Percentiles rank a stretch among this genome's conserved stretches.
phyloP scores from a whole-genome alignment of 2,797 vertebrate species.

The Myotis pilosus region DNA sequence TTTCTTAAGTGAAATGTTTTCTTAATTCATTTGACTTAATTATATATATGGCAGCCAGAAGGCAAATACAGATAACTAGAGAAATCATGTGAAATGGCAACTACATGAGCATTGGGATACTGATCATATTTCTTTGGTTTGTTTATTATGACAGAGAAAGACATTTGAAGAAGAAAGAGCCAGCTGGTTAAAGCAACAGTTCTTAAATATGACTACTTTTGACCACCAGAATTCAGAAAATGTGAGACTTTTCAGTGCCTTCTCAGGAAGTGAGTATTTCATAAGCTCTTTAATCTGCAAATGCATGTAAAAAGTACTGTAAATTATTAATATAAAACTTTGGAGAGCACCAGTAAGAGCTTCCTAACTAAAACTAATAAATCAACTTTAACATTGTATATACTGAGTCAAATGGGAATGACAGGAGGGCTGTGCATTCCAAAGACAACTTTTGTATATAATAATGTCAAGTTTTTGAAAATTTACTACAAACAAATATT shows the following conservation, averaged over 20 bases:
- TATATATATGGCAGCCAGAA: neutral
- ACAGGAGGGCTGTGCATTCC: neutral
- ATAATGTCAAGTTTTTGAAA: neutral
- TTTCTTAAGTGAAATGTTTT: slow-evolving; percentile 43
- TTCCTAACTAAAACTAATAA: neutral
- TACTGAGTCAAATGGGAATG: neutral
- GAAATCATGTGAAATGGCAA: neutral
- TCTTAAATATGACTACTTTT: slow-evolving; percentile 85
- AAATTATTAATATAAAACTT: neutral
- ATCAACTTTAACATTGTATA: neutral
- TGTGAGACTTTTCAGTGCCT: slow-evolving; percentile 84
- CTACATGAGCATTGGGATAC: neutral
- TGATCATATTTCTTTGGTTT: slow-evolving; percentile 23
- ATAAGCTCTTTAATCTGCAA: neutral
- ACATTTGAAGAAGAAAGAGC: slow-evolving; percentile 89
- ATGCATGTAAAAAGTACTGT: neutral
- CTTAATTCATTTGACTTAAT: neutral
- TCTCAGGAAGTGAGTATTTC: slow-evolving; percentile 84
- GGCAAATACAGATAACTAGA: neutral
- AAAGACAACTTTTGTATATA: neutral
- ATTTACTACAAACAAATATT: neutral
- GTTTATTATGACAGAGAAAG: slow-evolving; percentile 81
- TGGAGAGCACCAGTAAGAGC: neutral
- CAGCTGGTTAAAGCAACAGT: slow-evolving; percentile 88
- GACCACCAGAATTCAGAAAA: slow-evolving; percentile 84